A percentile compares a stretch with the other conserved stretches of the same genome.
phyloP scores from a whole-genome alignment of 2,888 invertebrate species.

The Leptopilina syphax region DNA sequence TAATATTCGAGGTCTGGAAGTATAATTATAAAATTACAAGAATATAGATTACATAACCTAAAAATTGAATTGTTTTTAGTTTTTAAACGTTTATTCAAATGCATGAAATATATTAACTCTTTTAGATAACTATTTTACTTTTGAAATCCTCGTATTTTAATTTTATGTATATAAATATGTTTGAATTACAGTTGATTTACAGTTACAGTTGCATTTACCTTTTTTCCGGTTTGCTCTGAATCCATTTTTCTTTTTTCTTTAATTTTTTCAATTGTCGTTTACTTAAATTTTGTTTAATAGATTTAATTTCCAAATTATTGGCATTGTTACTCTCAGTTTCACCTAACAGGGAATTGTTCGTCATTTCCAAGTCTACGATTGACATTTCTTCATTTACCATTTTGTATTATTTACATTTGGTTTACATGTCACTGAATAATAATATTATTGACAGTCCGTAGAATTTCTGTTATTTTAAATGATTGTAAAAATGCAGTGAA shows the following conservation, averaged over 20 bases:
- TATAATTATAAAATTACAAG: too few relatives aligned
- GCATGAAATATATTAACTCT: too few relatives aligned
- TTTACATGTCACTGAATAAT: background rate
- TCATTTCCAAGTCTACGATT: constrained; percentile 37
- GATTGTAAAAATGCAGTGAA: too few relatives aligned
- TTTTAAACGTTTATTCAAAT: too few relatives aligned
- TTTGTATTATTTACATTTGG: background rate
- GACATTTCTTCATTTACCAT: constrained; percentile 3
- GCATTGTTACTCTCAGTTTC: background rate
- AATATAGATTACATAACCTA: background rate
- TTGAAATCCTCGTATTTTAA: too few relatives aligned
- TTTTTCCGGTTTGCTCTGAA: constrained; percentile 83
- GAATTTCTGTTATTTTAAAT: background rate
- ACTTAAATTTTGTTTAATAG: constrained; percentile 60
- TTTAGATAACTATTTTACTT: too few relatives aligned
- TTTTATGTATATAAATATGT: too few relatives aligned
- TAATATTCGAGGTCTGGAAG: too few relatives aligned
- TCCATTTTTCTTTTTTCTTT: constrained; percentile 85
- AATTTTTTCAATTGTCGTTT: constrained; percentile 85
- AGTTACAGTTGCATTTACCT: constrained; percentile 73
- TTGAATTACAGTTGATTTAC: too few relatives aligned
- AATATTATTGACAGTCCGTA: background rate
- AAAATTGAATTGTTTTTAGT: too few relatives aligned
- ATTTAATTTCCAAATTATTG: background rate
- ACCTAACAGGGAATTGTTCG: background rate